Evolutionary conservation across 1,140 invertebrate genomes (phyloP).

Genomic region (Drosophila rufa): DNA sequence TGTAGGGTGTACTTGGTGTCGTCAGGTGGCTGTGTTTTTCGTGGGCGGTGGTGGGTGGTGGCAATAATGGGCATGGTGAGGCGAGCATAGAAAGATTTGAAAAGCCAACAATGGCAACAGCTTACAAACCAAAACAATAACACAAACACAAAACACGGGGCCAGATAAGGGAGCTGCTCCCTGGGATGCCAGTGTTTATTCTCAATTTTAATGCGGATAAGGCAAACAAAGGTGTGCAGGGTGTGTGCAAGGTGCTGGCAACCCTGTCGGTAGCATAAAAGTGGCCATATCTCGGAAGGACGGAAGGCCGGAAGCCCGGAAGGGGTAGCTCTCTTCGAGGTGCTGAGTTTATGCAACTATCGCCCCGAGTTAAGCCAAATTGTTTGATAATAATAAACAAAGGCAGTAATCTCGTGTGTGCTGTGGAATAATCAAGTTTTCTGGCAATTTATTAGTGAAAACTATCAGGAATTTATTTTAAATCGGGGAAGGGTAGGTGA

Average conservation of each 20-base stretch:
- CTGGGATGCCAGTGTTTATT: conserved; percentile 3
- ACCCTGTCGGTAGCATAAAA: background rate
- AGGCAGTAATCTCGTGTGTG: background rate
- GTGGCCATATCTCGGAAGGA: background rate
- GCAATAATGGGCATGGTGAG: too few species aligned
- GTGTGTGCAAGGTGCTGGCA: background rate
- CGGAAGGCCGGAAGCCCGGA: background rate
- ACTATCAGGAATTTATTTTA: too few species aligned
- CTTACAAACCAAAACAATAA: conserved; percentile 27
- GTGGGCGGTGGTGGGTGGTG: conserved; percentile 1
- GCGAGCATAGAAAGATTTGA: conserved; percentile 15
- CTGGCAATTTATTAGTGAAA: too few species aligned
- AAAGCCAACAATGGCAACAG: conserved; percentile 45
- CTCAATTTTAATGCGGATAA: conserved; percentile 13
- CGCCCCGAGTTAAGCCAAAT: background rate
- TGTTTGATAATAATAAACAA: conserved; percentile 5
- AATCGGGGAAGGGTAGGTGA: too few species aligned
- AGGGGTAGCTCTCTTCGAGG: background rate
- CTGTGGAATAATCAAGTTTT: too few species aligned
- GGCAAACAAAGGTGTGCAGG: conserved; percentile 1
- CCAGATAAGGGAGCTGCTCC: background rate
- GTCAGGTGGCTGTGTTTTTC: background rate
- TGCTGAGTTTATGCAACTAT: conserved; percentile 1
- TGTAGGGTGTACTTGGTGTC: background rate
- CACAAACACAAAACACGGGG: conserved; percentile 9